These are phyloP conservation scores for Zaprionus gabonicus DNA, from an alignment of 1,140 invertebrate genomes.

Conservation along the genomic window DNA sequence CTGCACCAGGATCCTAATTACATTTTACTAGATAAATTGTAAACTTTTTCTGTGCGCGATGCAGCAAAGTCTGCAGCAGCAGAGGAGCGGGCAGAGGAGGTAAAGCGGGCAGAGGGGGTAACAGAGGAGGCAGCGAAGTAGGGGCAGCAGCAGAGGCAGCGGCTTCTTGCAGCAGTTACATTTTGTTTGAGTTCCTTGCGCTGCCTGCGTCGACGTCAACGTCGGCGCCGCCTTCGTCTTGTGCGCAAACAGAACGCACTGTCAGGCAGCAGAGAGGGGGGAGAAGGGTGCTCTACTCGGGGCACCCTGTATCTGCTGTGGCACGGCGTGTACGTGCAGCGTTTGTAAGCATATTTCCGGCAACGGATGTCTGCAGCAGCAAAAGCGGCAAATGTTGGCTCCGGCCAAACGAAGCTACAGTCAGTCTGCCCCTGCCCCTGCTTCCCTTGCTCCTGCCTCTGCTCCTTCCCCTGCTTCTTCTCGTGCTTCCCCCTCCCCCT, in stretches of 20 bases:
- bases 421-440: conserved; percentile 16
- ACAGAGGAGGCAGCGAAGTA: no score
- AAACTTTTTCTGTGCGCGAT: conserved; percentile 79
- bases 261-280: not conserved
- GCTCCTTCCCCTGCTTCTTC: not conserved
- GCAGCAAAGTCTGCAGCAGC: conserved; percentile 28
- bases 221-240: conserved; percentile 68
- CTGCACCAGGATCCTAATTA: conserved; percentile 82
- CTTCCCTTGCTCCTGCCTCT: not conserved
- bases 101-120: not conserved
- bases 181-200: conserved; percentile 80
- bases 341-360: conserved; percentile 81
- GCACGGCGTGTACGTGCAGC: conserved; percentile 42
- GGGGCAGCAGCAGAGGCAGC: conserved; percentile 33
- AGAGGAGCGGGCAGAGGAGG: no score
- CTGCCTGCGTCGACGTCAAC: conserved; percentile 24
- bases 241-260: conserved; percentile 64
- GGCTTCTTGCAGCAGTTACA: conserved; percentile 77
- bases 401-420: conserved; percentile 68
- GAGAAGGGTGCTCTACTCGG: not conserved
- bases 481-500: not conserved
- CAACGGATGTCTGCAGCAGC: conserved; percentile 70
- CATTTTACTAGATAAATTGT: conserved; percentile 84
- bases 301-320: conserved; percentile 54
- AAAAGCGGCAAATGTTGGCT: conserved; percentile 68